Percentiles rank a stretch among this genome's conserved stretches.
Evolutionary conservation across 1,140 invertebrate species (phyloP).

Genomic region (Cephus cinctus): DNA sequence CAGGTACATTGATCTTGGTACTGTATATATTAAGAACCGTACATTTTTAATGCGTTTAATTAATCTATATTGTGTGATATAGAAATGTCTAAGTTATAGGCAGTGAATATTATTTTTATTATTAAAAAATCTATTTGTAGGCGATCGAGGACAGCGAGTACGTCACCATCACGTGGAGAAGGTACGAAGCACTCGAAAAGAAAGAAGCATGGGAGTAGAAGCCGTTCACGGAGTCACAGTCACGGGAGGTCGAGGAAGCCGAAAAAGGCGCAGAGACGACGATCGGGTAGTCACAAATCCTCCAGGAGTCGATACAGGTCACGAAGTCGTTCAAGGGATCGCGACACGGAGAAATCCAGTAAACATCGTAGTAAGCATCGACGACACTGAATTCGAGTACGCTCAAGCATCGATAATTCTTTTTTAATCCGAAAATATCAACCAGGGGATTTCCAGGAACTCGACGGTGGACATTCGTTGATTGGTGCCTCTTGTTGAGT

Average conservation of each 20-base stretch:
- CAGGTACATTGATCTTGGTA: conserved; percentile 29
- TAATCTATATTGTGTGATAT: neutral
- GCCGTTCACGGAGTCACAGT: conserved; percentile 57
- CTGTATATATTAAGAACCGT: conserved; percentile 7
- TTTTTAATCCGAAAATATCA: neutral
- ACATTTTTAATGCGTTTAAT: neutral
- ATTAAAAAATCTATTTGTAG: conserved; percentile 30
- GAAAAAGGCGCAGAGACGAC: conserved; percentile 48
- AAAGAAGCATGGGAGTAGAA: conserved; percentile 55
- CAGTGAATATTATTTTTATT: conserved; percentile 18
- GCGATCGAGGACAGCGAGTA: conserved; percentile 44
- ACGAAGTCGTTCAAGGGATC: conserved; percentile 56
- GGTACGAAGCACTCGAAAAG: conserved; percentile 51
- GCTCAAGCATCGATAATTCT: neutral
- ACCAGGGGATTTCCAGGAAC: no score
- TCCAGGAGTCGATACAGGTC: conserved; percentile 57
- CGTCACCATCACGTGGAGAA: conserved; percentile 42
- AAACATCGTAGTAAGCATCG: conserved; percentile 50
- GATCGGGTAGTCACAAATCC: conserved; percentile 56
- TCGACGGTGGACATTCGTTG: no score
- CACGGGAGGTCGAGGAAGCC: conserved; percentile 53
- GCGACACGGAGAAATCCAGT: conserved; percentile 43
- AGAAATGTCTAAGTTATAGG: neutral
- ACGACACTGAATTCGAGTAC: conserved; percentile 32
- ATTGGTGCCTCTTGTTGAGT: no score